Evolutionary conservation across 2,113 vertebrate species (phyloP).

Genomic region (Scolopax mira): DNA sequence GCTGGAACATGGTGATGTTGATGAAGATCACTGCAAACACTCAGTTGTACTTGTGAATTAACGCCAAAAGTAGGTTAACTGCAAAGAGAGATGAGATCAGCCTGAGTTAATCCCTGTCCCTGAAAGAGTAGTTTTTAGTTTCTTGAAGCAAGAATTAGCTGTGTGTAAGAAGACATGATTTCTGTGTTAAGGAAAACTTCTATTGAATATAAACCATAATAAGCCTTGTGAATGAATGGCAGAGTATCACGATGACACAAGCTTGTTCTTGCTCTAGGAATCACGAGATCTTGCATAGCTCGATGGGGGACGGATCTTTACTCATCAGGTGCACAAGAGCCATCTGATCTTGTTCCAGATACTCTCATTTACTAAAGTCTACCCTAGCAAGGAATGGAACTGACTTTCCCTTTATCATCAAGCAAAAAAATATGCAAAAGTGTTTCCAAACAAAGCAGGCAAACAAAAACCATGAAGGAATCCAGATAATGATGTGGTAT

Average conservation of each 20-base stretch:
- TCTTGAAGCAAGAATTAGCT: background rate
- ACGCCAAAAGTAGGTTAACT: background rate
- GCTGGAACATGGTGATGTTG: background rate
- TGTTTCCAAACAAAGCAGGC: background rate
- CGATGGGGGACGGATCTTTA: background rate
- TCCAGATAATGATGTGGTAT: rapidly evolving
- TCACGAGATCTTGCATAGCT: background rate
- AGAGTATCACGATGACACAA: background rate
- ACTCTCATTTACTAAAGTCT: background rate
- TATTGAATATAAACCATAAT: background rate
- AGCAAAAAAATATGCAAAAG: background rate
- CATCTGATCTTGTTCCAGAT: background rate
- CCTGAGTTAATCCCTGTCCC: background rate
- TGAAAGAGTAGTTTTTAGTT: background rate
- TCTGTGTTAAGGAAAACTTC: background rate
- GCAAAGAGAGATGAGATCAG: background rate
- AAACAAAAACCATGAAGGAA: background rate
- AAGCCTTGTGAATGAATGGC: background rate
- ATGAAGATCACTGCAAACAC: background rate
- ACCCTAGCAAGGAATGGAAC: background rate
- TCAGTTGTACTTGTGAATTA: background rate
- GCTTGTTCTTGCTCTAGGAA: background rate
- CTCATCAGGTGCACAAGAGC: background rate
- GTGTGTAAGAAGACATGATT: background rate
- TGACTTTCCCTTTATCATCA: background rate